Conservation (phyloP, 2,113 vertebrate genomes). For the Psilopogon haemacephalus region DNA sequence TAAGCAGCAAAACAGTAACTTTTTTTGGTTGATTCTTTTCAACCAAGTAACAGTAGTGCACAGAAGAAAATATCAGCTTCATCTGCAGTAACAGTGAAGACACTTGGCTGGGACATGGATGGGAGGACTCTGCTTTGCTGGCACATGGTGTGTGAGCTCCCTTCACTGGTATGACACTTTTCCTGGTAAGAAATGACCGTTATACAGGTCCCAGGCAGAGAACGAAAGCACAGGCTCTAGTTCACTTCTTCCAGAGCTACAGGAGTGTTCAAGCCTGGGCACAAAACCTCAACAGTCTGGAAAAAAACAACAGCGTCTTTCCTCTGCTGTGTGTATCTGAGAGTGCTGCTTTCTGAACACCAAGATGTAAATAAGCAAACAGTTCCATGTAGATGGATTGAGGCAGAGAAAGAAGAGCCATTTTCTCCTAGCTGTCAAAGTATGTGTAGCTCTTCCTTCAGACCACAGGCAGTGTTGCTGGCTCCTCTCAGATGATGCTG, state of each 20-base stretch:
- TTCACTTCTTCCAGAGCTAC: background rate
- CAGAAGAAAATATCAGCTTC: background rate
- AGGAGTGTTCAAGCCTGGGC: background rate
- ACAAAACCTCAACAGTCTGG: accelerated
- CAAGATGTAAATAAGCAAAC: background rate
- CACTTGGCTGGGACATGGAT: accelerated
- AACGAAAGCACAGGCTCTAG: background rate
- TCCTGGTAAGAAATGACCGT: background rate
- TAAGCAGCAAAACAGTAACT: background rate
- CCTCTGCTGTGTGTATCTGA: background rate
- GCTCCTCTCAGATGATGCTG: background rate
- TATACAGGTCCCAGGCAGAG: background rate
- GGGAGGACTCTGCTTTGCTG: background rate
- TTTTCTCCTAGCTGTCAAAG: background rate
- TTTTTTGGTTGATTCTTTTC: background rate
- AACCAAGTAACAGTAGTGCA: background rate
- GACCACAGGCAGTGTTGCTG: accelerated
- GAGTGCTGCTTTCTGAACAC: background rate
- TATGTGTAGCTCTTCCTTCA: accelerated
- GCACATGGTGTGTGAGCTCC: accelerated
- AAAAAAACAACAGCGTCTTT: background rate
- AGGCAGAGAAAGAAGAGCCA: background rate
- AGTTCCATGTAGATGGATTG: background rate
- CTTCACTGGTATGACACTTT: background rate
- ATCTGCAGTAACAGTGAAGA: background rate